Evolutionary conservation across 2,797 vertebrate species (phyloP), one percentile per base, ranked within the genome.

Genomic region (Molossus molossus): DNA sequence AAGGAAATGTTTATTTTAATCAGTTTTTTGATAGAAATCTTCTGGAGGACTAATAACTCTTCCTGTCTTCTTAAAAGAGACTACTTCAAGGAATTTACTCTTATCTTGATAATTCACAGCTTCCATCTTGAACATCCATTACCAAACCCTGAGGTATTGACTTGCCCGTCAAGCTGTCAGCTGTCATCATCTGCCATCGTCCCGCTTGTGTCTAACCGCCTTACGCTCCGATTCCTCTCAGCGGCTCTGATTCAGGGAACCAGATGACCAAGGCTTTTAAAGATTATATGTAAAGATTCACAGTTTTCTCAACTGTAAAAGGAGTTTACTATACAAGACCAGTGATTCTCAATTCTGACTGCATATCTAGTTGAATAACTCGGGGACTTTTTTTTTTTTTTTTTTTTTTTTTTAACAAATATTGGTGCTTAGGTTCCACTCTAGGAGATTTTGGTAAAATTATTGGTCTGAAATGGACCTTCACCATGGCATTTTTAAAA

Each of bases 11-110:
- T 95, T 95, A 97, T 82, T 95, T 94, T 91, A 88, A 95, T 94
- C 82, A 84, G 33, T 80, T 89, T 86, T 86, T 94, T 92, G 82
- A 96, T 73, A 94, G 64, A 91, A 94, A 91, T 94, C 96, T 94
- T 83, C 86, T 64, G 45, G 27, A 93, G 83, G 45, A 83, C 87
- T 96, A 81, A 90, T 90, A 92, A 83, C 14, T n/a, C n/a, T 76
- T 89, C 64, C 20, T 90, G 67, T 29, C 48, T 73, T 94, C 50
- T 80, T 92, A 77, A 81, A 83, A 83, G 48, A 88, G 73, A 50
- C 57, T 69, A 64, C 91, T 69, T 4, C 6, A 69, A 45, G 60
- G 69, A 81, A 76, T 94, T 88, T 5, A 37, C 90, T 91, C 50
- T 92, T 94, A 81, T 95, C 88, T 37, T 67, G 87, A 80, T 87